phyloP scores from a whole-genome alignment of 2,113 vertebrate genomes.

The Eira barbara region DNA sequence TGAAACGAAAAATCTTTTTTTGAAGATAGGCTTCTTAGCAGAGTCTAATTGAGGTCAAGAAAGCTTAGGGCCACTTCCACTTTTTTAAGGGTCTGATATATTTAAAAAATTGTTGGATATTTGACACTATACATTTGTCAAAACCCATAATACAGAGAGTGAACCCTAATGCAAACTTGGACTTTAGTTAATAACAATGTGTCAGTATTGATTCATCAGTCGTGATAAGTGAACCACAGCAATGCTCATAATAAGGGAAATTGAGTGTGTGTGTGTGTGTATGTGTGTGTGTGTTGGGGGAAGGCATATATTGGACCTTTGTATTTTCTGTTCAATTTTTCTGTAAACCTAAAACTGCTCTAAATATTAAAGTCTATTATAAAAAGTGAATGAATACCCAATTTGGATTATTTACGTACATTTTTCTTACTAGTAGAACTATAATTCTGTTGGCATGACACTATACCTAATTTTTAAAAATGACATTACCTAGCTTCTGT shows the following conservation, averaged over 20 bases:
- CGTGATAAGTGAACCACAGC: not conserved
- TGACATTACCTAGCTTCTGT: not conserved
- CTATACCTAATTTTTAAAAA: not conserved
- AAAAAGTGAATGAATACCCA: not conserved
- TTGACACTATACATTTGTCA: not conserved
- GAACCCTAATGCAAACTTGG: not conserved
- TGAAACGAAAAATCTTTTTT: not conserved
- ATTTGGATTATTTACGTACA: not conserved
- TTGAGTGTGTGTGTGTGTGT: not conserved
- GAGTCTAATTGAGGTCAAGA: not conserved
- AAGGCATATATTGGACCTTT: not conserved
- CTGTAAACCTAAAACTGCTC: not conserved
- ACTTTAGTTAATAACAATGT: not conserved
- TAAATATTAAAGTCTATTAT: not conserved
- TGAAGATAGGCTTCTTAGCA: not conserved
- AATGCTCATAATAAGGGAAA: not conserved
- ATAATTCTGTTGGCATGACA: not conserved
- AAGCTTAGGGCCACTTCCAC: not conserved
- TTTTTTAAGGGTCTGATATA: not conserved
- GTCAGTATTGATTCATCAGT: not conserved
- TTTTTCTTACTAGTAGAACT: not conserved
- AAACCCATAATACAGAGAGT: not conserved
- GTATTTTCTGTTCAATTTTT: not conserved
- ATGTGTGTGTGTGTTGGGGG: not conserved
- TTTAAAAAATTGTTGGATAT: not conserved